phyloP scores from a whole-genome alignment of 2,888 invertebrate genomes.

The Eucera pruinosa region DNA sequence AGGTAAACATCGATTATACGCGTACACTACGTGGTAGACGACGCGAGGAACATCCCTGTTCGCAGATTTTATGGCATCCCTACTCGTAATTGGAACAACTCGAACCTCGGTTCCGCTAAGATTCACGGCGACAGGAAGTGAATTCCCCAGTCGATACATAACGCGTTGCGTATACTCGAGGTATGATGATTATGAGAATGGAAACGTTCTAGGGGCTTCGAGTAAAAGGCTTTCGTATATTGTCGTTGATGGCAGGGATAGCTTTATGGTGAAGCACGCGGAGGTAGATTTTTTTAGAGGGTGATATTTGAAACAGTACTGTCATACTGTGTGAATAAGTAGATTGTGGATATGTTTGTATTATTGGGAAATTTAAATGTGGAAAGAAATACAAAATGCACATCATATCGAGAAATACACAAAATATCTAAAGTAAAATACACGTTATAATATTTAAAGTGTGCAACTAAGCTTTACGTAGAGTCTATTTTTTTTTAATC shows the following conservation, averaged over 20 bases:
- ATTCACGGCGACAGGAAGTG: constrained; percentile 35
- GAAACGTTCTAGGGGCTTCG: constrained; percentile 1
- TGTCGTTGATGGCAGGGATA: background rate
- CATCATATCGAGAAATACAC: too few species aligned
- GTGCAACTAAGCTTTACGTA: too few species aligned
- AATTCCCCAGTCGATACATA: constrained; percentile 8
- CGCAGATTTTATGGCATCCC: constrained; percentile 52
- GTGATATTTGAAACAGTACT: background rate
- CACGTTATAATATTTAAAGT: too few species aligned
- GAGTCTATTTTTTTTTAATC: too few species aligned
- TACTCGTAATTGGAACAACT: constrained; percentile 64
- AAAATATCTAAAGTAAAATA: too few species aligned
- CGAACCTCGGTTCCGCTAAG: constrained; percentile 26
- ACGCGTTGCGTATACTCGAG: background rate
- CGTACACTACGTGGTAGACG: constrained; percentile 25
- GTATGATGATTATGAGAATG: background rate
- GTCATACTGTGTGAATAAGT: too few species aligned
- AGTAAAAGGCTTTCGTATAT: constrained; percentile 1
- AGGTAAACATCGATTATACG: constrained; percentile 68
- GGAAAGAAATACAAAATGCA: too few species aligned
- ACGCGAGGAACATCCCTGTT: constrained; percentile 22
- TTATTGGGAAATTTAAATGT: too few species aligned
- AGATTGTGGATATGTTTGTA: too few species aligned
- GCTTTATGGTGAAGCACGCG: background rate
- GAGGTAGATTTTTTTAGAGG: background rate